A percentile compares a stretch with the other conserved stretches of the same genome.
Conservation (phyloP, 2,113 vertebrate species). For the Myotis davidii region DNA sequence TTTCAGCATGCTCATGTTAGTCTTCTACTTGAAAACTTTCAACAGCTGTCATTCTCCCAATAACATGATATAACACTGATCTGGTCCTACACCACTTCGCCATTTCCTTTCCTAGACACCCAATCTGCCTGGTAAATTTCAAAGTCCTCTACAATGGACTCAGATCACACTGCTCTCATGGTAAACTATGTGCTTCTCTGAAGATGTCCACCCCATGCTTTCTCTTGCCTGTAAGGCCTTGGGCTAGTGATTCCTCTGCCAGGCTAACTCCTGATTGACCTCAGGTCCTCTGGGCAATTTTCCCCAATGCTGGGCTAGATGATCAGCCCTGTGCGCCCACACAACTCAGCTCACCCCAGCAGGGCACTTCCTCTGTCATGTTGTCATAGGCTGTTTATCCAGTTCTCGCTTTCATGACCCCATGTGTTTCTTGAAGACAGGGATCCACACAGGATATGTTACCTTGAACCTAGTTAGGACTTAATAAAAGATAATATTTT, state of each 20-base stretch:
- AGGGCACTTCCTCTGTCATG: accelerated
- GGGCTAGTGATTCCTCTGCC: background rate
- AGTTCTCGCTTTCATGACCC: background rate
- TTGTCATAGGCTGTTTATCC: background rate
- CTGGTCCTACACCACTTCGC: background rate
- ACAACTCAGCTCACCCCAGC: background rate
- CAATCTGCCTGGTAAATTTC: background rate
- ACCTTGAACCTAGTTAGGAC: background rate
- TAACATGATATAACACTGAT: background rate
- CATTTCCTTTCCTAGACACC: background rate
- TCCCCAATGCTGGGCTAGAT: background rate
- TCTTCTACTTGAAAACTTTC: background rate
- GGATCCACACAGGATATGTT: background rate
- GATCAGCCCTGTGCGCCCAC: accelerated
- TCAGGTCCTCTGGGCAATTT: background rate
- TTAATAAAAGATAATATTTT: background rate
- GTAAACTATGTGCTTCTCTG: background rate
- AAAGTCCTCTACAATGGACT: background rate
- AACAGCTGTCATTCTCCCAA: background rate
- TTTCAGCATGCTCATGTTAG: background rate
- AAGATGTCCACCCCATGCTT: background rate
- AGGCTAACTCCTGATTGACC: background rate
- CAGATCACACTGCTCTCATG: background rate
- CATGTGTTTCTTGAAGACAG: background rate
- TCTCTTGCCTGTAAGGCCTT: background rate